phyloP scores from a whole-genome alignment of 1,140 invertebrate species.

The Brachionus koreanus region DNA sequence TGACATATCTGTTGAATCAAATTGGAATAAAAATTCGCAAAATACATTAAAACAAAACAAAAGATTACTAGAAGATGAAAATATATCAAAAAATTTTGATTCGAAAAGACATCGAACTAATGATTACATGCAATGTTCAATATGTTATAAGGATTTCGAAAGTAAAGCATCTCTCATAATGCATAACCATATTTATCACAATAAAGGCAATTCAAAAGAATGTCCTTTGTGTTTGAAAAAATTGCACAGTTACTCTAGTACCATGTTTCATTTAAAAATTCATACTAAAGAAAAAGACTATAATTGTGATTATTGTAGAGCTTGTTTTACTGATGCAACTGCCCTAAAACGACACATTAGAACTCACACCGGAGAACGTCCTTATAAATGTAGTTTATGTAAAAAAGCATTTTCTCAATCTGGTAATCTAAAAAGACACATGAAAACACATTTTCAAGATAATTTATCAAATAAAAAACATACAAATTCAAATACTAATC shows the following conservation, averaged over 20 bases:
- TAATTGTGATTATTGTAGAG: conserved; percentile 75
- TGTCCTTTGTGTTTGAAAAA: conserved; percentile 21
- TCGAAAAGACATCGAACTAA: not conserved
- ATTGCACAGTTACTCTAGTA: conserved; percentile 9
- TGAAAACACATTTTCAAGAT: conserved; percentile 58
- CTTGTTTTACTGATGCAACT: conserved; percentile 87
- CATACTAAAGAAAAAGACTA: conserved; percentile 69
- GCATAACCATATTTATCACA: conserved; percentile 19
- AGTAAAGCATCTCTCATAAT: not conserved
- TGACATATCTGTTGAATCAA: not conserved
- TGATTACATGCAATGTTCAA: not conserved
- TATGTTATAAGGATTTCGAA: not conserved
- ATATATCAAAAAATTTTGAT: not conserved
- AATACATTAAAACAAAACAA: not conserved
- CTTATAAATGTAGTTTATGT: conserved; percentile 93
- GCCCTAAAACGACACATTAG: conserved; percentile 77
- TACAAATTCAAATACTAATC: not conserved
- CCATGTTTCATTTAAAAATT: conserved; percentile 60
- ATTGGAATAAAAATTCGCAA: not conserved
- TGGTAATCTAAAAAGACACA: conserved; percentile 68
- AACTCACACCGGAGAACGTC: conserved; percentile 73
- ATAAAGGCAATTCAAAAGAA: not conserved
- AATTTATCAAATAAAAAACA: not conserved
- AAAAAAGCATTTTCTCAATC: conserved; percentile 64
- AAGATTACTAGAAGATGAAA: not conserved